A percentile compares a stretch with the other conserved stretches of the same genome.
Evolutionary conservation across 1,140 invertebrate species (phyloP).

Genomic region (Drosophila funebris): DNA sequence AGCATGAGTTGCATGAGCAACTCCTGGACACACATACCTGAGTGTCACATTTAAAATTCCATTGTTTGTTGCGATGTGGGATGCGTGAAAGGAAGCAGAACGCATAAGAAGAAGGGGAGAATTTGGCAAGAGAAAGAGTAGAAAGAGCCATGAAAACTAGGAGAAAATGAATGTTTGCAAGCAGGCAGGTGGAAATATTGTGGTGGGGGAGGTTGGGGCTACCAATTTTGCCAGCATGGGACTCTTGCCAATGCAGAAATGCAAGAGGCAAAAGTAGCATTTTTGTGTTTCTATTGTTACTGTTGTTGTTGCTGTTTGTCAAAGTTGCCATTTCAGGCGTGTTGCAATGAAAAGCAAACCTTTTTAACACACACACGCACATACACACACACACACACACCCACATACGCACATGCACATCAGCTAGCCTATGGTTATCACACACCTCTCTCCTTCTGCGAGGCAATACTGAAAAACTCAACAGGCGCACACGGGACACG

Average conservation of each 20-base stretch:
- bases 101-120: slow-evolving; percentile 10
- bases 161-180: slow-evolving; percentile 7
- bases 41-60: slow-evolving; percentile 76
- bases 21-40: slow-evolving; percentile 53
- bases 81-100: slow-evolving; percentile 31
- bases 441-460: neutral
- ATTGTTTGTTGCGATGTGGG: slow-evolving; percentile 47
- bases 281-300: slow-evolving; percentile 39
- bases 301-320: slow-evolving; percentile 65
- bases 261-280: slow-evolving; percentile 23
- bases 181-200: neutral
- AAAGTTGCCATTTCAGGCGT: slow-evolving; percentile 82
- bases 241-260: slow-evolving; percentile 32
- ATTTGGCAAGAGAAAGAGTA: slow-evolving; percentile 44
- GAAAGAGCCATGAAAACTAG: slow-evolving; percentile 22
- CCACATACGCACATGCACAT: neutral
- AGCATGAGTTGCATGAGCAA: neutral
- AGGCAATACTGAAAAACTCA: slow-evolving; percentile 41
- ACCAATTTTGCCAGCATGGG: slow-evolving; percentile 65
- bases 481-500: slow-evolving; percentile 55
- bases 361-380: slow-evolving; percentile 50
- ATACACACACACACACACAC: slow-evolving; percentile 10
- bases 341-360: slow-evolving; percentile 79
- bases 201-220: neutral
- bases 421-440: slow-evolving; percentile 14